phyloP scores from a whole-genome alignment of 1,140 invertebrate species.

The Centruroides sculpturatus region DNA sequence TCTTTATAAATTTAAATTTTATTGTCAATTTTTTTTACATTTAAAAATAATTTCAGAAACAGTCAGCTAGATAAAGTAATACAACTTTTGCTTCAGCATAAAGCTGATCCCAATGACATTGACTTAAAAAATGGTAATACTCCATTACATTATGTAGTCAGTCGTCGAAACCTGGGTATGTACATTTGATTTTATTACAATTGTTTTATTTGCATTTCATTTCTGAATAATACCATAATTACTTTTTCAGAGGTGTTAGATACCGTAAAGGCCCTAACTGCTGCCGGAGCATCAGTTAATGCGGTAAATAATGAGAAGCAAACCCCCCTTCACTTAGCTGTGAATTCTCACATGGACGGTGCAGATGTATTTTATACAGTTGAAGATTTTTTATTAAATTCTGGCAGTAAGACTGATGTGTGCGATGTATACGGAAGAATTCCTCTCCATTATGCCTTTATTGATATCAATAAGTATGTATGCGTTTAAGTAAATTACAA shows the following conservation, averaged over 20 bases:
- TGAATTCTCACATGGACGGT: constrained; percentile 26
- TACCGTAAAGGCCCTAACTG: constrained; percentile 19
- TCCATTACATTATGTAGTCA: constrained; percentile 22
- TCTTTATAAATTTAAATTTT: background rate
- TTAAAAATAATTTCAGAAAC: background rate
- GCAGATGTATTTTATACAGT: constrained; percentile 24
- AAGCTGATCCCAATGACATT: constrained; percentile 17
- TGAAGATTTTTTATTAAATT: constrained; percentile 22
- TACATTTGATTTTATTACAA: background rate
- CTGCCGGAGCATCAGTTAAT: constrained; percentile 23
- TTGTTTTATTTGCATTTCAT: background rate
- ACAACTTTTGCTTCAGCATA: constrained; percentile 16
- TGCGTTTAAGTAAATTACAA: no score
- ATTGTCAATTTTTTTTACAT: background rate
- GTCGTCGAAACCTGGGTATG: background rate
- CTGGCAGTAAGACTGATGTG: constrained; percentile 19
- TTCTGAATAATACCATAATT: background rate
- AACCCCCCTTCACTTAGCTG: constrained; percentile 31
- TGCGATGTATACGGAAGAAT: constrained; percentile 21
- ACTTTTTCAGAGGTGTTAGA: constrained; percentile 10
- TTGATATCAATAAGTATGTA: constrained; percentile 22
- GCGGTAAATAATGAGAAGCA: constrained; percentile 22
- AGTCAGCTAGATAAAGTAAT: constrained; percentile 4
- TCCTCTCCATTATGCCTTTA: constrained; percentile 36
- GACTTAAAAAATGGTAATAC: constrained; percentile 20